These are phyloP conservation scores for Semotilus atromaculatus DNA, from an alignment of 2,797 vertebrate genomes.

Conservation along the genomic window DNA sequence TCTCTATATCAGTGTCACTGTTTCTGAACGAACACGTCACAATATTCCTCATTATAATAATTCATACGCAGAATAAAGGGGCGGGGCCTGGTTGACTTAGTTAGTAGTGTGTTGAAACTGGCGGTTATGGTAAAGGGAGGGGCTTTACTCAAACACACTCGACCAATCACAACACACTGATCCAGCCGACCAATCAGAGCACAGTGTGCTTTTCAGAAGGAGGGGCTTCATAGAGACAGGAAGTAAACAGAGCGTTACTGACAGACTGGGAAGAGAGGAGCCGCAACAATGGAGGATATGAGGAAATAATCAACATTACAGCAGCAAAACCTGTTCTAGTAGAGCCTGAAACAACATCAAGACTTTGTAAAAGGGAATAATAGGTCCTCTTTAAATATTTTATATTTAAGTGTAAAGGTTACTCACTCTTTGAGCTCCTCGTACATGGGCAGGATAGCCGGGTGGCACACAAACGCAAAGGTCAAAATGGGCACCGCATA, in stretches of 20 bases:
- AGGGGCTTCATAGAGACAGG: not conserved
- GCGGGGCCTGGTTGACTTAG: not conserved
- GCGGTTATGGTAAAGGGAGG: too few relatives aligned
- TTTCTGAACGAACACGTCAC: too few relatives aligned
- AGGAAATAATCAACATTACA: too few relatives aligned
- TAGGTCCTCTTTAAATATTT: not conserved
- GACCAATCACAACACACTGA: too few relatives aligned
- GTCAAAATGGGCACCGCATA: slow-evolving; percentile 96
- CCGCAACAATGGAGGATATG: not conserved
- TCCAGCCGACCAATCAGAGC: not conserved
- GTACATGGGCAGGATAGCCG: slow-evolving; percentile 96
- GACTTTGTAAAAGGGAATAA: not conserved
- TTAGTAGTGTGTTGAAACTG: not conserved
- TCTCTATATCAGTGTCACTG: too few relatives aligned
- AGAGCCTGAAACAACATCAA: not conserved
- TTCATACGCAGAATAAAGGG: not conserved
- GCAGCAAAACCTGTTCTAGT: not conserved
- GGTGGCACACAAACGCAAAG: slow-evolving; percentile 98
- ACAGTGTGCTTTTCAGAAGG: not conserved
- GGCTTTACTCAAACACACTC: too few relatives aligned
- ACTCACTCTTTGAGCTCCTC: slow-evolving; percentile 94
- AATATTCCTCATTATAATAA: not conserved
- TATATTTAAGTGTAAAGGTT: not conserved
- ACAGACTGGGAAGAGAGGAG: not conserved
- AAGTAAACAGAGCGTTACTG: not conserved